phyloP scores from a whole-genome alignment of 2,113 vertebrate species.

The Malurus elegans region DNA sequence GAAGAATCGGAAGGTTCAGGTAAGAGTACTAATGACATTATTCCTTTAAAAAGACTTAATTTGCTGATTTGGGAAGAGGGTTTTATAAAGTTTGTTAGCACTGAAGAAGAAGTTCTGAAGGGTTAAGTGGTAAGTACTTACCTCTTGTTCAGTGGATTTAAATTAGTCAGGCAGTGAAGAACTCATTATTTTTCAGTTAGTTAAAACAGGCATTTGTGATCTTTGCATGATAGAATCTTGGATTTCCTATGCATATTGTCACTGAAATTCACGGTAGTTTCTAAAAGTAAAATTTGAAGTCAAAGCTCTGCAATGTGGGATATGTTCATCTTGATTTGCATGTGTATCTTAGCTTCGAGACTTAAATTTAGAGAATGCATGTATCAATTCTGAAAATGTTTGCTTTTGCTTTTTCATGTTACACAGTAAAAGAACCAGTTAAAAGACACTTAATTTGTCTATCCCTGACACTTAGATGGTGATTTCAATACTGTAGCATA shows the following conservation, averaged over 20 bases:
- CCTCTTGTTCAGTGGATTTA: background rate
- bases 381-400: background rate
- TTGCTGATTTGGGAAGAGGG: background rate
- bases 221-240: background rate
- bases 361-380: background rate
- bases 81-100: background rate
- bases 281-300: background rate
- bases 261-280: background rate
- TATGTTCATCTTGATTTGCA: background rate
- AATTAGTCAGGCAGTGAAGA: background rate
- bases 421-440: background rate
- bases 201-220: background rate
- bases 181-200: background rate
- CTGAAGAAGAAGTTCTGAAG: background rate
- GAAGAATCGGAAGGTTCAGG: conserved; percentile 99
- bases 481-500: background rate
- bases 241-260: background rate
- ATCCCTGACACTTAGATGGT: background rate
- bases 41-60: background rate
- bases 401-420: background rate
- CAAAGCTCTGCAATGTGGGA: background rate
- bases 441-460: background rate
- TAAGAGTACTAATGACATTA: conserved; percentile 53
- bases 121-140: background rate
- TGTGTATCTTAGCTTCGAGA: background rate